Evolutionary conservation across 92 coral and sea anemone species (phyloP), one percentile per base, ranked within the genome.

Genomic region (Porites evermanni): DNA sequence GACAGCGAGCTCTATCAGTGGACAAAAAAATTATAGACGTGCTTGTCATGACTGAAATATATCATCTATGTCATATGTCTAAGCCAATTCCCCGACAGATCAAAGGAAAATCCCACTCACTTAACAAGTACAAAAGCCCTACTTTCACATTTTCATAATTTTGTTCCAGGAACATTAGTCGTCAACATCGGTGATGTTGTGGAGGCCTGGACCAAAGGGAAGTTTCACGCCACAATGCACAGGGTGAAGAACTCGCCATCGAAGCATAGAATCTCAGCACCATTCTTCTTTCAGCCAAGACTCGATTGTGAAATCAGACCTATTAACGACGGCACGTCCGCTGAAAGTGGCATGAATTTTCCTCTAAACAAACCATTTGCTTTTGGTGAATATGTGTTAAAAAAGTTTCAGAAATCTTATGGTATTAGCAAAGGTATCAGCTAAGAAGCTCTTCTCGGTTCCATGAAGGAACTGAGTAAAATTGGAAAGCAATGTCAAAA

Each of bases 131-230:
- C 12, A n/a, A 19, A 19, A 5, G 6, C 23, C 11, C 23, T 21
- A 58, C n/a, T 76, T 24, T 53, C 52, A 19, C 12, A 21, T 50
- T 12, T 44, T 19, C 20, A 9, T 53, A 14, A 12, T 74, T 16
- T 89, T 56, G 14, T 63, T 63, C 10, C 73, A 94, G 97, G 97
- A 10, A 87, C 93, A 9, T 85, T 92, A 74, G 93, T 91, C 3
- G 92, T 94, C 64, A 86, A 93, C 67, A 77, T 94, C 19, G 98
- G 98, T 6, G 98, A 94, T 79, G 91, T 93, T 7, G 75, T 94
- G 69, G 95, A 92, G 70, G 92, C 92, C 83, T 94, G 98, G 98
- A 92, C 94, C 18, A 68, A 75, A 47, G 98, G 95, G 20, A 53
- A 51, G 67, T 88, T 87, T 64, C 93, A 89, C 21, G 92, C 98